Percentiles rank a stretch among this genome's conserved stretches.
Evolutionary conservation across 1,140 invertebrate genomes (phyloP).

Genomic region (Sitophilus oryzae): DNA sequence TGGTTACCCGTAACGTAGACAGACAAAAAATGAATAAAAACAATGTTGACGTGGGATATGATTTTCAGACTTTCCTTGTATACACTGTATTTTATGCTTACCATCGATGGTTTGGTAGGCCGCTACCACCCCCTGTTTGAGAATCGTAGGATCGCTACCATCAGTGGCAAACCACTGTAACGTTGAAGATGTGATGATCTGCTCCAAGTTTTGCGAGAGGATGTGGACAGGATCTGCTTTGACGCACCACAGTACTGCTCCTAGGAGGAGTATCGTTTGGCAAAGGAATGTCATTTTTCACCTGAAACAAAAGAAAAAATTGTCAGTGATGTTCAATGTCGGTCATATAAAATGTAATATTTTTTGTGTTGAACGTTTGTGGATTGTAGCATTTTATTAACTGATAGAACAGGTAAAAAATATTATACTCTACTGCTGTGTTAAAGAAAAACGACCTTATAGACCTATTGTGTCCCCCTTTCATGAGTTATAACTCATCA

Average conservation of each 20-base stretch:
- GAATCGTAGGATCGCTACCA: constrained; percentile 26
- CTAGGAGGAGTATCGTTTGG: constrained; percentile 15
- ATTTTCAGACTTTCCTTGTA: no score
- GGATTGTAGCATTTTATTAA: no score
- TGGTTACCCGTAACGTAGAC: no score
- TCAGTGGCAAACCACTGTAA: constrained; percentile 41
- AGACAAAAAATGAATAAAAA: no score
- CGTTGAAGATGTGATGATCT: constrained; percentile 45
- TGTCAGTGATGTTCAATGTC: background rate
- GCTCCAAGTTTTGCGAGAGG: constrained; percentile 40
- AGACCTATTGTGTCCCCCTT: no score
- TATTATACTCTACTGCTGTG: no score
- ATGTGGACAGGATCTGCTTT: constrained; percentile 39
- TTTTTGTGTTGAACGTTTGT: background rate
- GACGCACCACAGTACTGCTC: constrained; percentile 4
- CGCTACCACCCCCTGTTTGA: constrained; percentile 43
- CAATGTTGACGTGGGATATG: no score
- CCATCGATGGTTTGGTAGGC: constrained; percentile 37
- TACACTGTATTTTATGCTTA: no score
- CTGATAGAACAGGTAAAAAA: no score
- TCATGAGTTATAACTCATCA: no score
- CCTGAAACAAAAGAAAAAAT: constrained; percentile 22
- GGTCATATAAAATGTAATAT: background rate
- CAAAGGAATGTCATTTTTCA: constrained; percentile 11
- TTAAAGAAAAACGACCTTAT: no score